Evolutionary conservation across 2,888 invertebrate genomes (phyloP), one percentile per base, ranked within the genome.

Genomic region (Diarsia mendica): DNA sequence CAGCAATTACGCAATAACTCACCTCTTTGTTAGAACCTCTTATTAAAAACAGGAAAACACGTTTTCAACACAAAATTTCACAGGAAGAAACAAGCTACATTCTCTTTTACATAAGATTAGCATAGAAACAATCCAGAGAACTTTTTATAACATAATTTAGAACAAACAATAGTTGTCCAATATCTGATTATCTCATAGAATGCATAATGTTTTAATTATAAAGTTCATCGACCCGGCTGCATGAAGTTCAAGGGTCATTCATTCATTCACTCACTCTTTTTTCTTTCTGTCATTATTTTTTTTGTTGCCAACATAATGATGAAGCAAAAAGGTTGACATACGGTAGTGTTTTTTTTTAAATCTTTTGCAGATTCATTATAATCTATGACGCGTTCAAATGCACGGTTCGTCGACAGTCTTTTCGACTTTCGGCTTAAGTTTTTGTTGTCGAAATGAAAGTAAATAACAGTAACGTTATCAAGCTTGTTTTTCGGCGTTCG

Each of bases 141-240:
- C 65, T 74, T 74, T 74, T 83, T 23, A 51, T 46, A 61, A 67
- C 28, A 67, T 20, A 49, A 79, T 67, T 64, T 28, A 63, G 10
- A 67, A 75, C 72, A 80, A 64, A 81, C 64, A 79, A 76, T 80
- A 75, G 77, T 81, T 67, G 68, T 80, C 49, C 55, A 70, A 76
- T 80, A 67, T 85, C 83, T 71, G 79, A 87, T 84, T 87, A 87
- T 82, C 86, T 88, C 81, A 85, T 79, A 79, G 86, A 85, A 82
- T 87, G 79, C 85, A 90, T 91, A 91, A 90, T 89, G 77, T 86
- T 87, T 89, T 90, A 90, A 92, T 92, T 90, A 89, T 77, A 33
- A 72, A 85, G 92, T 89, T 89, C 89, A 78, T 73, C 77, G 89
- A 91, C 90, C 90, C 75, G 44, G 8, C 33, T 53, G 67, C 67